A percentile compares a stretch with the other conserved stretches of the same genome.
phyloP scores from a whole-genome alignment of 1,140 invertebrate genomes.

The Drosophila mayri region DNA sequence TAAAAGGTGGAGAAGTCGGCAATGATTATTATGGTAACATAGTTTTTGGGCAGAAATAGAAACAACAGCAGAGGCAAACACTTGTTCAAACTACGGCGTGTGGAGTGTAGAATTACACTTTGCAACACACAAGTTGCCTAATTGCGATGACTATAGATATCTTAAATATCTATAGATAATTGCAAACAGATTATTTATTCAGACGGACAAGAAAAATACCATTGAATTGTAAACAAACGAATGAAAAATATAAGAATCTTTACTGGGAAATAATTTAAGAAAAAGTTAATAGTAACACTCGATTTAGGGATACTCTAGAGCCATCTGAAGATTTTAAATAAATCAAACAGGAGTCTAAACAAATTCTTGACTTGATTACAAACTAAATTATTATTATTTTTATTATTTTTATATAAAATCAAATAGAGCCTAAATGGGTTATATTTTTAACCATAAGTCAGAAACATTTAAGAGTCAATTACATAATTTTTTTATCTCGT shows the following conservation, averaged over 20 bases:
- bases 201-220: background rate
- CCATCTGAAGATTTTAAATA: too few relatives aligned
- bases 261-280: background rate
- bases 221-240: background rate
- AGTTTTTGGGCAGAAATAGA: conserved; percentile 41
- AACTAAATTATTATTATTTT: too few relatives aligned
- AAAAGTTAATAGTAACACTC: too few relatives aligned
- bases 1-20: background rate
- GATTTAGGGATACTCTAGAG: too few relatives aligned
- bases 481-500: too few relatives aligned
- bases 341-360: too few relatives aligned
- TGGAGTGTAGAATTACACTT: conserved; percentile 16
- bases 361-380: too few relatives aligned
- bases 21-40: conserved; percentile 38
- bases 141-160: conserved; percentile 2
- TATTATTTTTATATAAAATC: too few relatives aligned
- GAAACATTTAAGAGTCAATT: too few relatives aligned
- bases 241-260: background rate
- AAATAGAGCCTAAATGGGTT: too few relatives aligned
- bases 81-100: conserved; percentile 32
- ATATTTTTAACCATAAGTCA: too few relatives aligned
- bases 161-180: background rate
- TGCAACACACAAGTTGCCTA: background rate
- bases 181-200: background rate
- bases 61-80: conserved; percentile 31